Evolutionary conservation across 2,888 invertebrate species (phyloP), one percentile per base, ranked within the genome.

Genomic region (Habroteleia sp.): DNA sequence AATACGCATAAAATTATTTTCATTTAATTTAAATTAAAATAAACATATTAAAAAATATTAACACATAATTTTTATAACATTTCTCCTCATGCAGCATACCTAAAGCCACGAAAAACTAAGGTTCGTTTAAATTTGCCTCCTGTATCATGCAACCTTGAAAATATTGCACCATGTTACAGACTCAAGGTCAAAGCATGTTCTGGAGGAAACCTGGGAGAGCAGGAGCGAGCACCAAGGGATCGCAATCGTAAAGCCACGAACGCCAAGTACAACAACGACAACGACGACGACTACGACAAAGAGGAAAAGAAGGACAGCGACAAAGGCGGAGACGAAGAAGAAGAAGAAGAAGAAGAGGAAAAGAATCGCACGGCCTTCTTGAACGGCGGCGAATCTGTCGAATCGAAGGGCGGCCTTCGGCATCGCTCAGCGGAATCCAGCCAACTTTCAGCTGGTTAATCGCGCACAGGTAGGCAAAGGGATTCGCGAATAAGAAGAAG

Each of bases 381-480:
- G 72, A 63, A 56, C 58, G 73, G 71, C 75, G 62, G 56, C 77
- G 69, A 71, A 77, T 74, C 77, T 77, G 76, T 75, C 77, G 78
- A 79, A 78, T 74, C 77, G 77, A 80, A 77, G 77, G 77, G 76
- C 75, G 77, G 77, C 77, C 79, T 77, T 77, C 73, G 73, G 77
- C 74, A 68, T 76, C 77, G 73, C 68, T 48, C 75, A 78, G 73
- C 78, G 82, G 81, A 80, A 84, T 81, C 80, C 78, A 66, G 77
- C 79, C 79, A 77, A 76, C 79, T 82, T 80, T 74, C 80, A 81
- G 78, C 81, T 81, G 79, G 80, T 82, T 81, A 81, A 82, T 78
- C 81, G 79, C 77, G 77, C 72, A 76, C 84, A 84, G 83, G 85
- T 84, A 82, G 81, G 83, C 75, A 77, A 62, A 68, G 79, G 79